Percentiles rank a stretch among this genome's conserved stretches.
Evolutionary conservation across 2,888 invertebrate genomes (phyloP).

Genomic region (Oxyteleia sp.): DNA sequence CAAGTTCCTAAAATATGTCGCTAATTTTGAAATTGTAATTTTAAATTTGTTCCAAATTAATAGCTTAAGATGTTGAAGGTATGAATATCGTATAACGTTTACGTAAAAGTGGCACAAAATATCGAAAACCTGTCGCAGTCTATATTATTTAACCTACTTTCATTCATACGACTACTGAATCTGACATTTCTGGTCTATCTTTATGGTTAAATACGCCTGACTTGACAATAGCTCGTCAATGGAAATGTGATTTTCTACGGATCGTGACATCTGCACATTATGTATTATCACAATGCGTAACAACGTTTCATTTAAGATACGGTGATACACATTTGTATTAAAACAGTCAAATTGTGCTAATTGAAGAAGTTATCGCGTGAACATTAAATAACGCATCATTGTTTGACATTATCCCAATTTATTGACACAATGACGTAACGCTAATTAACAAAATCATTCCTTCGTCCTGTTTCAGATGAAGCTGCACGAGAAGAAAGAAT

Average conservation of each 20-base stretch:
- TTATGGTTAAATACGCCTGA: slow-evolving; percentile 7
- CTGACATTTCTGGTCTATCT: slow-evolving; percentile 24
- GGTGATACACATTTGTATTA: no score
- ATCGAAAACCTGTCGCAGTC: not conserved
- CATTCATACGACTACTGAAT: slow-evolving; percentile 6
- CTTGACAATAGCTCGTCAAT: slow-evolving; percentile 21
- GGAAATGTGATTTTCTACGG: not conserved
- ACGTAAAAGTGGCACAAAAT: not conserved
- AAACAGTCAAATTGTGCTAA: no score
- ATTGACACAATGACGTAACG: no score
- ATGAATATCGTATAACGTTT: not conserved
- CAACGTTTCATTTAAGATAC: no score
- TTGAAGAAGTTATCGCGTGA: no score
- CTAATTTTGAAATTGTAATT: no score
- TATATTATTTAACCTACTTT: slow-evolving; percentile 25
- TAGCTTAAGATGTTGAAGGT: not conserved
- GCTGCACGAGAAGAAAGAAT: slow-evolving; percentile 86
- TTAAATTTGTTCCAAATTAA: not conserved
- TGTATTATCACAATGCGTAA: no score
- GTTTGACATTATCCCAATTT: no score
- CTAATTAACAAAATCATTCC: no score
- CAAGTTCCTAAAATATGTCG: no score
- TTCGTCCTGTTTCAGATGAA: slow-evolving; percentile 82
- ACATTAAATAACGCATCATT: no score
- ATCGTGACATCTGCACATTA: slow-evolving; percentile 1